Conservation (phyloP, 2,113 vertebrate genomes). For the Nycticebus coucang region DNA sequence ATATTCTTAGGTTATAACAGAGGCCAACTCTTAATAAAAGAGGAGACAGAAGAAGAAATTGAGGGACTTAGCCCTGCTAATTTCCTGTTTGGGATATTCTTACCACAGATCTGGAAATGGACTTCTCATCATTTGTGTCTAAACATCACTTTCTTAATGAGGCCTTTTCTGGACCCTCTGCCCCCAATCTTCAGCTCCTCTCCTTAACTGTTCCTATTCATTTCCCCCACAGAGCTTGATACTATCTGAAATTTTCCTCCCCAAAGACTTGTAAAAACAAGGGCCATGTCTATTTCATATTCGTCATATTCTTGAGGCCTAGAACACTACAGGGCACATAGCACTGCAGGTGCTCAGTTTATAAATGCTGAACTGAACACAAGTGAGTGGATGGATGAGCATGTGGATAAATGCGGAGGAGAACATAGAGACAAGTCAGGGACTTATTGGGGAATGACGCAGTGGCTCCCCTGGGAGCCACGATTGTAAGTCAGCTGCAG, state of each 20-base stretch:
- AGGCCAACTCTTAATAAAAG: not conserved
- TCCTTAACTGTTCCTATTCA: not conserved
- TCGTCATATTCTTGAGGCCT: not conserved
- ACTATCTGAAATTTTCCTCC: not conserved
- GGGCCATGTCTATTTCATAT: not conserved
- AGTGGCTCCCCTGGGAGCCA: not conserved
- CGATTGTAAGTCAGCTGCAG: fast-evolving
- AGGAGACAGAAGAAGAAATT: not conserved
- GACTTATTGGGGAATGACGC: not conserved
- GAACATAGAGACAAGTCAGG: not conserved
- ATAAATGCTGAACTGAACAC: not conserved
- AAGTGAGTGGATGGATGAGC: not conserved
- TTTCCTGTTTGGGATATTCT: not conserved
- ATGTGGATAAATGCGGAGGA: not conserved
- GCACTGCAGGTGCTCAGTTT: not conserved
- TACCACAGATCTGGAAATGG: not conserved
- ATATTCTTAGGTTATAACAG: too few species aligned
- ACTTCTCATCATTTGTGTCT: not conserved
- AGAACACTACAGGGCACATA: not conserved
- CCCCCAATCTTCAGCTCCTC: not conserved
- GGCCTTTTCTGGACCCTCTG: not conserved
- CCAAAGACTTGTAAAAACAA: not conserved
- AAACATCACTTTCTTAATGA: not conserved
- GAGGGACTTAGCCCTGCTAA: too few species aligned
- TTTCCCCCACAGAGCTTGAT: not conserved